A percentile compares a stretch with the other conserved stretches of the same genome.
These are phyloP conservation scores for Drosophila nigricruria DNA, from an alignment of 2,888 invertebrate genomes.

Conservation along the genomic window DNA sequence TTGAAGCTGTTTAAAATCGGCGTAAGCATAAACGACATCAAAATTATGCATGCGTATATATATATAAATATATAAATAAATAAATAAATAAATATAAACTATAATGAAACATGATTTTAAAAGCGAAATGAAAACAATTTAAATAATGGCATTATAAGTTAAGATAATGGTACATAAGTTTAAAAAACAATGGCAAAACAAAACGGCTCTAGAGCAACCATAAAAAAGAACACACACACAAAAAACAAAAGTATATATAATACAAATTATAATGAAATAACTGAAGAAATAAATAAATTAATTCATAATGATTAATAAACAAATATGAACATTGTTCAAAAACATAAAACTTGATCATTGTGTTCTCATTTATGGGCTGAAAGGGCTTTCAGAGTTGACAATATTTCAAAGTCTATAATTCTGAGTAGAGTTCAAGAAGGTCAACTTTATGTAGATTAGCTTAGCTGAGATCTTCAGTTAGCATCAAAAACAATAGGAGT, in stretches of 20 bases:
- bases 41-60: conserved; percentile 43
- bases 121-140: conserved; percentile 53
- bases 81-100: conserved; percentile 47
- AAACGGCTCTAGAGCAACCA: conserved; percentile 78
- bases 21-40: conserved; percentile 55
- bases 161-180: conserved; percentile 80
- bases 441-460: neutral
- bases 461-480: neutral
- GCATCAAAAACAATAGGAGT: neutral
- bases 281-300: conserved; percentile 81
- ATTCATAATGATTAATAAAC: conserved; percentile 82
- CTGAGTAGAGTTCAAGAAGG: neutral
- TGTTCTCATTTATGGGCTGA: conserved; percentile 1
- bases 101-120: conserved; percentile 74
- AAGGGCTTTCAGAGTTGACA: neutral
- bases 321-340: conserved; percentile 84
- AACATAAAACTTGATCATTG: conserved; percentile 44
- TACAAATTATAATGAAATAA: conserved; percentile 80
- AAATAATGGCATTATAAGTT: conserved; percentile 77
- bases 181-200: conserved; percentile 85
- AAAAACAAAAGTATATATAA: conserved; percentile 65
- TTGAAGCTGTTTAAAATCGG: conserved; percentile 51
- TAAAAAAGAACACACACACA: conserved; percentile 44
- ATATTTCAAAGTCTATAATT: neutral
- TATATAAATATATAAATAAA: conserved; percentile 32